These are phyloP conservation scores for Escarpia spicata DNA, from an alignment of 2,888 invertebrate species.

Conservation along the genomic window DNA sequence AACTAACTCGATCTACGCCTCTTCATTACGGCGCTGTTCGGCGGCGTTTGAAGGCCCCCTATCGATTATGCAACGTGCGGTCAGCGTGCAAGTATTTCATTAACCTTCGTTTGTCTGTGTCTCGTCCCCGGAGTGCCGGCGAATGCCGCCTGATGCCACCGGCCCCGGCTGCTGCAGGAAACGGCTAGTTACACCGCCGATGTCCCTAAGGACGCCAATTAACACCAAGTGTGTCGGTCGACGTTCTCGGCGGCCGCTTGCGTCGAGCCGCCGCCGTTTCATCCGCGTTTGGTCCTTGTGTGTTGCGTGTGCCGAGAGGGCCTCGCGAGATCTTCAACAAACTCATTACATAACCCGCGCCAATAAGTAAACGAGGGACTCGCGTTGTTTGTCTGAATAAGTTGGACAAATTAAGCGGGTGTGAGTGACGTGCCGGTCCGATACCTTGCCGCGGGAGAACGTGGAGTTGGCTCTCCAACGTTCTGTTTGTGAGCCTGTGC, in stretches of 20 bases:
- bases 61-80: constrained; percentile 13
- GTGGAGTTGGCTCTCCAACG: neutral
- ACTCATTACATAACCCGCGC: neutral
- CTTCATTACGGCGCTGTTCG: constrained; percentile 16
- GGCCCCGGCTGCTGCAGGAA: neutral
- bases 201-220: constrained; percentile 10
- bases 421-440: neutral
- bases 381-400: neutral
- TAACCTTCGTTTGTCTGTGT: constrained; percentile 9
- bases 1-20: constrained; percentile 13
- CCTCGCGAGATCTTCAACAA: neutral
- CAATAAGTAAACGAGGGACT: neutral
- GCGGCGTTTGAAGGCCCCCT: constrained; percentile 5
- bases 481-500: neutral
- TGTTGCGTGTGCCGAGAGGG: neutral
- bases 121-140: neutral
- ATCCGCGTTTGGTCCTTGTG: neutral
- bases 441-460: neutral
- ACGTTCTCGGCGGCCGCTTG: neutral
- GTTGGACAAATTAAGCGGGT: neutral
- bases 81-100: constrained; percentile 16
- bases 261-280: neutral
- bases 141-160: neutral
- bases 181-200: constrained; percentile 6
- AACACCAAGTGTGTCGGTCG: neutral